phyloP scores from a whole-genome alignment of 2,113 vertebrate species.

The Anseranas semipalmata region DNA sequence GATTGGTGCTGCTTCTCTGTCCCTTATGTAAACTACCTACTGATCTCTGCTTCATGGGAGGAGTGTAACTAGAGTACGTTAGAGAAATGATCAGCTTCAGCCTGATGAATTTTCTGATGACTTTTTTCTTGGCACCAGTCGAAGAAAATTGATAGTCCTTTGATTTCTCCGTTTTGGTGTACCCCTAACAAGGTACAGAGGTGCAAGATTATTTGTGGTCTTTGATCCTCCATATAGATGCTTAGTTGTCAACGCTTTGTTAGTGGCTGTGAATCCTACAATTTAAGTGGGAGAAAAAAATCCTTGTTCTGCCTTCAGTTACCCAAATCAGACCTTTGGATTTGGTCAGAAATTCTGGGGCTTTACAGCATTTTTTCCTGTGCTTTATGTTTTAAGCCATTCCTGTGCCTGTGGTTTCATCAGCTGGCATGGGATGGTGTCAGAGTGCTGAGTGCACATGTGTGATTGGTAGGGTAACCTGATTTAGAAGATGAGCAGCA shows the following conservation, averaged over 20 bases:
- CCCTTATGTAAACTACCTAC: not conserved
- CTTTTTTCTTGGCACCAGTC: not conserved
- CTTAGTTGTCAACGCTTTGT: not conserved
- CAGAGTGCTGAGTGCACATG: not conserved
- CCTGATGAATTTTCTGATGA: too few relatives aligned
- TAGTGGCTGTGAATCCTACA: not conserved
- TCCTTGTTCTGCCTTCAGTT: not conserved
- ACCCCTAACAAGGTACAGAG: not conserved
- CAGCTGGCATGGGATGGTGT: rapidly evolving
- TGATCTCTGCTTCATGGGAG: not conserved
- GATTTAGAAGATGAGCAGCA: not conserved
- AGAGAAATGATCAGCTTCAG: not conserved
- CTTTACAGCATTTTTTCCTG: not conserved
- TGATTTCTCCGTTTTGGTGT: not conserved
- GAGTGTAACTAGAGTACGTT: rapidly evolving
- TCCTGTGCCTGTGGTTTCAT: not conserved
- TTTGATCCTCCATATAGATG: not conserved
- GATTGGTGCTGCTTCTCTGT: not conserved
- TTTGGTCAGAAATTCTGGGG: not conserved
- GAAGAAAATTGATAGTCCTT: not conserved
- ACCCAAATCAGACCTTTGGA: not conserved
- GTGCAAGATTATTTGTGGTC: not conserved
- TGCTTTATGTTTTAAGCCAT: not conserved
- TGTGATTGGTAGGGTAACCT: not conserved
- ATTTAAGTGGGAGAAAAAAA: not conserved